These are phyloP conservation scores for Diarsia mendica DNA, from an alignment of 2,888 invertebrate genomes.

Conservation along the genomic window DNA sequence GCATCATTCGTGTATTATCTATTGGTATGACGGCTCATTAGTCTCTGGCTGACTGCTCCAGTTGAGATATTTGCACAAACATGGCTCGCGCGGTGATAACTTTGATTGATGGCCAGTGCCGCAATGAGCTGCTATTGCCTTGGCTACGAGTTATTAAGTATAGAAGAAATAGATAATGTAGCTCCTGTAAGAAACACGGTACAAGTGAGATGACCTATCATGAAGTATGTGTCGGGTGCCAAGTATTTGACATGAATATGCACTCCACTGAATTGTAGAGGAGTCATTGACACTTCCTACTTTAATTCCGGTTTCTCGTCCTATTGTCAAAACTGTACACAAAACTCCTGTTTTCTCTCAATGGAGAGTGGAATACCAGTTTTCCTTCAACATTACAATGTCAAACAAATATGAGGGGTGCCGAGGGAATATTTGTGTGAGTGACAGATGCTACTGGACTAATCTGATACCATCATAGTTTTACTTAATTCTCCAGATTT, in stretches of 20 bases:
- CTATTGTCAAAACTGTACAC: neutral
- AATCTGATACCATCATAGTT: neutral
- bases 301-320: constrained; percentile 12
- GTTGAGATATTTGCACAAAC: constrained; percentile 62
- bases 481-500: constrained; percentile 7
- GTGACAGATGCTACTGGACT: constrained; percentile 3
- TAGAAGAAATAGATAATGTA: constrained; percentile 24
- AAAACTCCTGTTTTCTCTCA: neutral
- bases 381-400: neutral
- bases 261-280: constrained; percentile 26
- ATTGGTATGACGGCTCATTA: constrained; percentile 64
- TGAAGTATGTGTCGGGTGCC: constrained; percentile 22
- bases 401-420: neutral
- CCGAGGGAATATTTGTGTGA: neutral
- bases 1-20: constrained; percentile 61
- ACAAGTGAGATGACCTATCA: constrained; percentile 27
- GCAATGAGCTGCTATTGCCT: constrained; percentile 50
- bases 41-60: constrained; percentile 57
- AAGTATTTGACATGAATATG: constrained; percentile 45
- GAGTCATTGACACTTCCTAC: constrained; percentile 41
- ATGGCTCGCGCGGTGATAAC: constrained; percentile 56
- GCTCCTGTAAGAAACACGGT: constrained; percentile 1
- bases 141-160: constrained; percentile 52
- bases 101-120: constrained; percentile 62
- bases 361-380: neutral